Evolutionary conservation across 2,888 invertebrate species (phyloP), one percentile per base, ranked within the genome.

Genomic region (Germaria angustata): DNA sequence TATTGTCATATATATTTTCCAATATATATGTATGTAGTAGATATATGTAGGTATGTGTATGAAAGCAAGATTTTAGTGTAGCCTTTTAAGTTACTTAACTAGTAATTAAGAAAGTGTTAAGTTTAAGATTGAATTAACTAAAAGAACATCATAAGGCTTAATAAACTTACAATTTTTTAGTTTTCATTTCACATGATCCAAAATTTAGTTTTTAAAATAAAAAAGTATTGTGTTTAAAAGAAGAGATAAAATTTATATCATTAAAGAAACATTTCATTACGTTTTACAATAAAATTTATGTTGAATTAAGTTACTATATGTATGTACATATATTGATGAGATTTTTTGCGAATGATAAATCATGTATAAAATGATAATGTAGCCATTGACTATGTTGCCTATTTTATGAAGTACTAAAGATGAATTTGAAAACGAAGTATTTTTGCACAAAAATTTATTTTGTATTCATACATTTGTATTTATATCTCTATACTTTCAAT

Each of bases 141-240:
- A 66, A 72, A 75, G 28, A 75, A 66, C 13, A 39, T 20, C 69
- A 57, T 7, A 39, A 53, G 17, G 13, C 17, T 20, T 53, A 34
- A 44, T 71, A 22, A 79, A 82, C 82, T 82, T 82, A 82, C 82
- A 79, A 66, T 80, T 73, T 80, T 65, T 59, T 22, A 55, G 63
- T 71, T 77, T 68, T 68, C 28, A 69, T 69, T 39, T 76, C 49
- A 80, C 59, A 69, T 36, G 49, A 68, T 80, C 80, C 80, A 41
- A 76, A 80, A 73, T 73, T 44, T 51, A 15, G 68, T 77, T 69
- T 75, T 55, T 57, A 77, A 66, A 41, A 66, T 71, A 51, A 32
- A 8, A 41, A 76, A 49, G 59, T 32, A 73, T 66, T 55, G 9
- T 65, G 49, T 69, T 24, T 49, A 53, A 73, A 68, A 76, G 41